Base-by-base conservation (phyloP, 2,888 invertebrate species). In the Baronia brevicornis region DNA sequence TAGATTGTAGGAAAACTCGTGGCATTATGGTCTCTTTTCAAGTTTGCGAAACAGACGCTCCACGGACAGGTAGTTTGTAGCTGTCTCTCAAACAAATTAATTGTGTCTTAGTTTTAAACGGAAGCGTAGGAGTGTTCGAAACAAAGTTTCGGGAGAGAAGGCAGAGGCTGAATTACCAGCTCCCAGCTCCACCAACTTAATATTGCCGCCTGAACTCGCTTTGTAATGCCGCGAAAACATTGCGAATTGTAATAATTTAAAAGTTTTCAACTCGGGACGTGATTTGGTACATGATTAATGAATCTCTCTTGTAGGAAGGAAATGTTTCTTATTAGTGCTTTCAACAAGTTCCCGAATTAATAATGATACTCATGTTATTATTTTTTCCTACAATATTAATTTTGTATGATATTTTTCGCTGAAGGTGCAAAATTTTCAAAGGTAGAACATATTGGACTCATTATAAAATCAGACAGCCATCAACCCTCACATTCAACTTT, bases 71-170 rank as follows among this genome's bases (percentile, higher is more conserved):
- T 78, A 73, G 71, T 80, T 79, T 73, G 77, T 74, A 70, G 66
- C 73, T 75, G 73, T 75, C 80, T 71, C 69, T 71, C 73, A 75
- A 78, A 72, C 66, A 77, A 80, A 79, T 79, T 79, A 80, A 79
- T 79, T 77, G 70, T 72, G 70, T 69, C 71, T 77, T 64, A 69
- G 67, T 71, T 75, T 69, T 66, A 68, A 74, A 65, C 60, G 51
- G 73, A 69, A 69, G 73, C 69, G 63, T 68, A 65, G 62, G 64
- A 65, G 54, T 51, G 62, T 63, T 66, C 66, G 62, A 51, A 72
- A 70, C 63, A 69, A 77, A 79, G 59, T 78, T 78, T 68, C 57
- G 65, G 62, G 60, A 52, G n/a, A n/a, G n/a, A 63, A 68, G 68
- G 69, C 66, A 65, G 60, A 50, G 53, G 63, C 53, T 59, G 59